These are phyloP conservation scores for Seira ritae DNA, from an alignment of 2,888 invertebrate species.

Conservation along the genomic window DNA sequence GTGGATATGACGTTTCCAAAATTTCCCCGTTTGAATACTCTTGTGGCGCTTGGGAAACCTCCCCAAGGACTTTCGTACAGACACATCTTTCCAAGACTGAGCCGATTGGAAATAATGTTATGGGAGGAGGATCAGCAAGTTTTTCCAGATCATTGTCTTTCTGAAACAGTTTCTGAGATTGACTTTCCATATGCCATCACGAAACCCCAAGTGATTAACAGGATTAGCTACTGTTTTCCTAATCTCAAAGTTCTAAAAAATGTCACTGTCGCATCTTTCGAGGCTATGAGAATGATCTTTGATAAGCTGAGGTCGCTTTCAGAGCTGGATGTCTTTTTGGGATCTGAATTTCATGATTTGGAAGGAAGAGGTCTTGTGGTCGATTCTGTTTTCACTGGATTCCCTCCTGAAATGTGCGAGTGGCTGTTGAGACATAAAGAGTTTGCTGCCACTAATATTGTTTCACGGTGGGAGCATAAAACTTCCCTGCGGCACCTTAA, in stretches of 20 bases:
- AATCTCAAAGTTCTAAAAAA: conserved; percentile 40
- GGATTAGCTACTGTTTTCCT: conserved; percentile 49
- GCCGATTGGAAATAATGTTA: conserved; percentile 44
- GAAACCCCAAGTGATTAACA: conserved; percentile 23
- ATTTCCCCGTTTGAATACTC: conserved; percentile 43
- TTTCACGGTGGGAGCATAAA: conserved; percentile 29
- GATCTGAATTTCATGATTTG: conserved; percentile 45
- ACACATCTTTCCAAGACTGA: conserved; percentile 39
- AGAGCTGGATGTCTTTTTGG: conserved; percentile 45
- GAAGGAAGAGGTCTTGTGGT: conserved; percentile 28
- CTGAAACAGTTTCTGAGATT: conserved; percentile 37
- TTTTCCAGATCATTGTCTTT: conserved; percentile 44
- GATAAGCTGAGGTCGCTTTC: conserved; percentile 21
- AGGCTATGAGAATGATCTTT: conserved; percentile 37
- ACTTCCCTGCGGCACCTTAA: conserved; percentile 35
- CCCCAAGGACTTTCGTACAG: conserved; percentile 28
- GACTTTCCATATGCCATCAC: conserved; percentile 40
- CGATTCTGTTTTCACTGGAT: conserved; percentile 47
- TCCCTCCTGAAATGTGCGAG: conserved; percentile 42
- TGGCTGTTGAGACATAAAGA: conserved; percentile 44
- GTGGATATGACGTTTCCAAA: conserved; percentile 43
- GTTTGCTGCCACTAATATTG: conserved; percentile 11
- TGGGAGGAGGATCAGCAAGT: conserved; percentile 56
- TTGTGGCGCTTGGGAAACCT: conserved; percentile 43
- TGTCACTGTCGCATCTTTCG: conserved; percentile 25